Evolutionary conservation across 1,140 invertebrate species (phyloP).

Genomic region (Scaptomyza hsui): DNA sequence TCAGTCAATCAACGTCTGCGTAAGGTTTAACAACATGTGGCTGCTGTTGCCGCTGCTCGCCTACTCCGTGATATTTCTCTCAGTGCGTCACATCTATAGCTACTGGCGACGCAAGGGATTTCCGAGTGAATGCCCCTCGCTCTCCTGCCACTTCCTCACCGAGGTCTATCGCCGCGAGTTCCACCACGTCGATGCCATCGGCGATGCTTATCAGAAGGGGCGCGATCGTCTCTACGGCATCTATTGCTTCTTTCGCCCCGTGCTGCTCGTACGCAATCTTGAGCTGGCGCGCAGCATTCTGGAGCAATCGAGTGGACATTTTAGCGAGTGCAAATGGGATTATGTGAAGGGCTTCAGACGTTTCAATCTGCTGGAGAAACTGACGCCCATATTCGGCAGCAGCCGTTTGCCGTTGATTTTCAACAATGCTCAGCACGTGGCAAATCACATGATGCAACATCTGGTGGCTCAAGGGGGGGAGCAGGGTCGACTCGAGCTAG

Average conservation of each 20-base stretch:
- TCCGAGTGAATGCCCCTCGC: conserved; percentile 55
- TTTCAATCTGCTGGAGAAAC: conserved; percentile 71
- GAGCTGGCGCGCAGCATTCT: conserved; percentile 62
- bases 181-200: conserved; percentile 68
- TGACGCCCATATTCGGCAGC: conserved; percentile 60
- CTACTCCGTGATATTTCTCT: conserved; percentile 68
- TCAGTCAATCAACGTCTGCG: conserved; percentile 48
- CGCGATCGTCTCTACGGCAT: conserved; percentile 64
- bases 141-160: conserved; percentile 59
- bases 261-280: conserved; percentile 64
- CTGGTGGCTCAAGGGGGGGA: conserved; percentile 32
- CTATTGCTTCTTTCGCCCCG: conserved; percentile 76
- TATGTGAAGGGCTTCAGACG: conserved; percentile 65
- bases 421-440: conserved; percentile 58
- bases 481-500: conserved; percentile 29
- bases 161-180: conserved; percentile 74
- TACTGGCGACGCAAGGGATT: conserved; percentile 77
- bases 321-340: conserved; percentile 70
- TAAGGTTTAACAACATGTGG: conserved; percentile 66
- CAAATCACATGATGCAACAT: conserved; percentile 56
- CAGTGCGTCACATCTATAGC: conserved; percentile 73
- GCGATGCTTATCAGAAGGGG: conserved; percentile 63
- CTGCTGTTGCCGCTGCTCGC: conserved; percentile 72
- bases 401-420: conserved; percentile 59
- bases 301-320: conserved; percentile 62